Evolutionary conservation across 2,888 invertebrate species (phyloP).

Genomic region (Drosophila rellima): DNA sequence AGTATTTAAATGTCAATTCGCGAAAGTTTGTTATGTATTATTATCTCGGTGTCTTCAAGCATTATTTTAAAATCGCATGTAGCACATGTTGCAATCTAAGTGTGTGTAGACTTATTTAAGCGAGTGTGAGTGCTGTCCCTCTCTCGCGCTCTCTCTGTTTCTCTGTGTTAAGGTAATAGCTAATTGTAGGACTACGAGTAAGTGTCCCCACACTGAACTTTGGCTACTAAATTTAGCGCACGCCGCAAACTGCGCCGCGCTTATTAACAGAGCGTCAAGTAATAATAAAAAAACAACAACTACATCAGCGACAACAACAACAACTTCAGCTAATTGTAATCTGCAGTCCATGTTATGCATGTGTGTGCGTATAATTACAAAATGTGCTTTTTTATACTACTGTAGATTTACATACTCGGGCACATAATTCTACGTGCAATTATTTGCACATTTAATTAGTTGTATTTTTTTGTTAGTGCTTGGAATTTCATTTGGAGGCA

Average conservation of each 20-base stretch:
- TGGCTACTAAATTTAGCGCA: conserved; percentile 70
- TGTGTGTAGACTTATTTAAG: not conserved
- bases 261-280: conserved; percentile 57
- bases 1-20: conserved; percentile 2
- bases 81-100: conserved; percentile 25
- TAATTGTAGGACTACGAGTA: conserved; percentile 38
- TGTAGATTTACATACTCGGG: conserved; percentile 14
- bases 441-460: conserved; percentile 52
- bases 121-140: not conserved
- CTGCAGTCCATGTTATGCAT: conserved; percentile 35
- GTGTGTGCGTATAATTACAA: conserved; percentile 39
- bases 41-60: not conserved
- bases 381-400: conserved; percentile 30
- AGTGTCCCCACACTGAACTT: conserved; percentile 61
- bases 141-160: not conserved
- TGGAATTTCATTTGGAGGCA: conserved; percentile 20
- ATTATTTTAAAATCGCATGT: conserved; percentile 5
- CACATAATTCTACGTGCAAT: conserved; percentile 69
- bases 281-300: conserved; percentile 16
- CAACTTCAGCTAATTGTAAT: conserved; percentile 49
- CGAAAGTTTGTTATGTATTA: not conserved
- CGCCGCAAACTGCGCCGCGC: conserved; percentile 67
- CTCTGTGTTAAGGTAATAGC: conserved; percentile 18
- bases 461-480: conserved; percentile 27
- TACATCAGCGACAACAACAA: conserved; percentile 15